These are phyloP conservation scores for Dasypus novemcinctus DNA, from an alignment of 2,113 vertebrate species.

Conservation along the genomic window DNA sequence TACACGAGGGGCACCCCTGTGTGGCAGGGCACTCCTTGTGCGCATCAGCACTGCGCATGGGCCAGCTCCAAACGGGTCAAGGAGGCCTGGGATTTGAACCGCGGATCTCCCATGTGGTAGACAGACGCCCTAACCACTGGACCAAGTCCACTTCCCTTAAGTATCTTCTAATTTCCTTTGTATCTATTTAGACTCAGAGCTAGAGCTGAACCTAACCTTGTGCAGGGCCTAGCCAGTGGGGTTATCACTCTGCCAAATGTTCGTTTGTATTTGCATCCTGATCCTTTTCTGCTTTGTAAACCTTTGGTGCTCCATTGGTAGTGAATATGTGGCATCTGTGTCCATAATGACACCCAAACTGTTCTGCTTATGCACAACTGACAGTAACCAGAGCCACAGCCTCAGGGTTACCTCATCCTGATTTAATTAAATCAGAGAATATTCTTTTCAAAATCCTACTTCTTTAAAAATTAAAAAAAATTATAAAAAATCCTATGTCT, in stretches of 20 bases:
- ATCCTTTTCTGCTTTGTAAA: neutral
- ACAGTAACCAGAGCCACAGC: no score
- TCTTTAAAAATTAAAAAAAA: neutral
- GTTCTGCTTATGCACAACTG: neutral
- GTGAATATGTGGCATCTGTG: neutral
- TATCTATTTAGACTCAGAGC: accelerated
- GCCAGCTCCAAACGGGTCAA: no score
- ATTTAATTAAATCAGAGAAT: neutral
- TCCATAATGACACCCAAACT: neutral
- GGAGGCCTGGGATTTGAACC: no score
- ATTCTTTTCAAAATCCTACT: neutral
- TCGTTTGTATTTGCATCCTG: neutral
- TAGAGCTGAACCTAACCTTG: accelerated
- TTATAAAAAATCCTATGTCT: neutral
- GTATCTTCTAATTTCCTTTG: neutral
- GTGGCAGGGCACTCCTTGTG: no score
- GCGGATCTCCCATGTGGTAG: no score
- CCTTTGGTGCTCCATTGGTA: neutral
- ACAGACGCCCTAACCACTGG: no score
- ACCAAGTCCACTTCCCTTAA: no score
- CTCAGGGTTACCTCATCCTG: neutral
- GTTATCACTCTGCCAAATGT: neutral
- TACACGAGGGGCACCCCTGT: no score
- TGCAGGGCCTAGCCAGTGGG: neutral
- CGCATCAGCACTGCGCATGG: no score